Evolutionary conservation across 2,888 invertebrate species (phyloP), one percentile per base, ranked within the genome.

Genomic region (Lampropteryx suffumata): DNA sequence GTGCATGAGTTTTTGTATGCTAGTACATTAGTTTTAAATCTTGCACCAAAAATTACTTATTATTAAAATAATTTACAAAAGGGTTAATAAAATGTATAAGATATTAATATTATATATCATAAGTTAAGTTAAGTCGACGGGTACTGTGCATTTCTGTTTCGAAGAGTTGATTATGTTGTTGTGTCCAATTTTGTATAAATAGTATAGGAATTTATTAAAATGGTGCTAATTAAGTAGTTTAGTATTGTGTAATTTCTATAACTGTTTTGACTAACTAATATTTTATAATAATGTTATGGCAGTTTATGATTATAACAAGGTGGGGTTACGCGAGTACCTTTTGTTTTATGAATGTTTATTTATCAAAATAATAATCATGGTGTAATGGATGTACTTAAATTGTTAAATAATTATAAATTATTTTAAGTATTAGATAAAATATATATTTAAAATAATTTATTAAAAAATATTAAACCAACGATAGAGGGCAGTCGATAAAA

Each of bases 311-410:
- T 34, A 24, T 55, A 62, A 62, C 72, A 73, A 80, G 69, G 76
- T 86, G 83, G 85, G 85, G 87, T 89, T 88, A 84, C 85, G 84
- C 84, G 84, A 84, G 90, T 90, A 90, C 90, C 90, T 90, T 86
- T 84, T 74, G 72, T 73, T 74, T 71, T 67, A 67, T 67, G 45
- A 65, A 64, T 71, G 62, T 69, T 73, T 59, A 70, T 62, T 65
- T 64, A 67, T 71, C 65, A 71, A 65, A 56, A 62, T 67, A 53
- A 59, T 60, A 62, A 62, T 62, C 57, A 59, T 62, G 52, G 42
- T 65, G 55, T 69, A 57, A 46, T 44, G 47, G 35, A 57, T 51
- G 11, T 55, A n/a, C n/a, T n/a, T n/a, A 51, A 39, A 17, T 49
- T 12, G 21, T 37, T 43, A 40, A 41, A 5, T 32, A 9, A 24